These are phyloP conservation scores for Corynorhinus townsendii DNA, from an alignment of 2,113 vertebrate species.

Conservation along the genomic window DNA sequence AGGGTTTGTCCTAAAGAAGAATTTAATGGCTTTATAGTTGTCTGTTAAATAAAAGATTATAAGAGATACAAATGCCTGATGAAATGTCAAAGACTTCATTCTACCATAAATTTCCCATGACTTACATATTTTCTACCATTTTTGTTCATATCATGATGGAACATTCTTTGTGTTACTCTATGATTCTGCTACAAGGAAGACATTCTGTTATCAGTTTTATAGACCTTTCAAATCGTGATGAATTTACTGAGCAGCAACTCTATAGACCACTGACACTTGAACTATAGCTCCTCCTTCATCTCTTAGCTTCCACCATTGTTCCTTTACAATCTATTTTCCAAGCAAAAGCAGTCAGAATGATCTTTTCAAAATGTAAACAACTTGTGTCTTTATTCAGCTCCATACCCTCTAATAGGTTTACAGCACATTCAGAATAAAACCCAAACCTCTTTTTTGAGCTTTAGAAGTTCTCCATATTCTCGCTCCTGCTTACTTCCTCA, in stretches of 20 bases:
- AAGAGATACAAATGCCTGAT: not conserved
- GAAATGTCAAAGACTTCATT: not conserved
- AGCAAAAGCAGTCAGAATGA: not conserved
- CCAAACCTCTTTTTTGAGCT: not conserved
- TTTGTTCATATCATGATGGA: not conserved
- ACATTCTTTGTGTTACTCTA: not conserved
- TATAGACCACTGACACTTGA: not conserved
- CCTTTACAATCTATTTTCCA: not conserved
- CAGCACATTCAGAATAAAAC: not conserved
- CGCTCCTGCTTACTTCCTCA: no score
- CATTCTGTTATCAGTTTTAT: not conserved
- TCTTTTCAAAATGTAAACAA: not conserved
- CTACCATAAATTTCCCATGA: not conserved
- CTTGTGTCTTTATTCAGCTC: not conserved
- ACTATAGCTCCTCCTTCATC: not conserved
- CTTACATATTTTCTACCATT: not conserved
- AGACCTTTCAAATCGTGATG: not conserved
- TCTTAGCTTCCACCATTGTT: not conserved
- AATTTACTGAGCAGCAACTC: not conserved
- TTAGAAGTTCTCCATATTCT: not conserved
- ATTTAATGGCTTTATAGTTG: not conserved
- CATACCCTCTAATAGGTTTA: not conserved
- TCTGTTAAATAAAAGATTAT: not conserved
- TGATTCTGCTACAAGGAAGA: not conserved
- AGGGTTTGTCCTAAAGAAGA: not conserved